A percentile compares a stretch with the other conserved stretches of the same genome.
These are phyloP conservation scores for Sepioteuthis lessoniana DNA, from an alignment of 2,888 invertebrate genomes.

Conservation along the genomic window DNA sequence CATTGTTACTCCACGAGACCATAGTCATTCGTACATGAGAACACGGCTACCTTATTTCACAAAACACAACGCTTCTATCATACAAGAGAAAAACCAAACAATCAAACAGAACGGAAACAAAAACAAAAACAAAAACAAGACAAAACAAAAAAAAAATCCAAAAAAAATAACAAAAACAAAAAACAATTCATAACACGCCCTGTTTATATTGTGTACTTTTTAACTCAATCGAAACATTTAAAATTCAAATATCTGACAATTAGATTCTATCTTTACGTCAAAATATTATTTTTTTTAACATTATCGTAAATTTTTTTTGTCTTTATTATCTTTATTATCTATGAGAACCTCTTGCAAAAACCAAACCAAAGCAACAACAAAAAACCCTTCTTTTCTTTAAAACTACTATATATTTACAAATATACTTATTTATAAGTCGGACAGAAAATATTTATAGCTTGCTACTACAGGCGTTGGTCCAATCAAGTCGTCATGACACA, in stretches of 20 bases:
- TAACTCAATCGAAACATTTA: background rate
- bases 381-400: background rate
- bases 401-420: background rate
- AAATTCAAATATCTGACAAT: background rate
- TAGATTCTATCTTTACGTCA: background rate
- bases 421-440: background rate
- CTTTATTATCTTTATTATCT: too few relatives aligned
- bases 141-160: background rate
- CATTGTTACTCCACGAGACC: background rate
- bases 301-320: background rate
- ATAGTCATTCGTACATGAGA: background rate
- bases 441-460: background rate
- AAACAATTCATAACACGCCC: background rate
- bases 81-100: background rate
- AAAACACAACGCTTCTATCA: background rate
- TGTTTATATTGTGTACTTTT: background rate
- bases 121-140: background rate
- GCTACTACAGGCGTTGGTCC: conserved; percentile 33
- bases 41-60: background rate
- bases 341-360: too few relatives aligned
- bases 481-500: background rate
- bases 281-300: background rate
- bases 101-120: background rate
- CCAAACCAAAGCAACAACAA: too few relatives aligned
- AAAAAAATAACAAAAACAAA: too few relatives aligned